Base-by-base conservation (phyloP, 2,797 vertebrate genomes). In the Scyliorhinus canicula region DNA sequence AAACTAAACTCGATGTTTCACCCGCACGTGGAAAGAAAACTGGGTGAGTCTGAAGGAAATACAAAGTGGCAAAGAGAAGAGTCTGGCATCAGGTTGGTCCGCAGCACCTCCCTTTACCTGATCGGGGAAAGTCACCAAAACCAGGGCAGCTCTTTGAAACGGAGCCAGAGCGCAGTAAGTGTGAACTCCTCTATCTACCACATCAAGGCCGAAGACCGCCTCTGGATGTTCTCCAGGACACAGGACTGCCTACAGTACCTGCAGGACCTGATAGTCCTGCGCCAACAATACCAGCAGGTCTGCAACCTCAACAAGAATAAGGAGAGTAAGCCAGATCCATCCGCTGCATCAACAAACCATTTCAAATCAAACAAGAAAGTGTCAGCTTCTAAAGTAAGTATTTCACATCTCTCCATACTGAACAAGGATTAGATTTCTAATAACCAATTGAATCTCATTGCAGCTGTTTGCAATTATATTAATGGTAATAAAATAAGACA, bases 201-300 rank as follows among this genome's bases (percentile, higher is more conserved):
- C 95, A 97, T 98, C 96, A 98, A 97, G 95, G 98, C 98, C 26
- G 99, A 99, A 95, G 98, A 99, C 96, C 96, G 97, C 57, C 97
- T 98, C 2, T 99, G 98, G 99, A 97, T 99, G 95, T 98, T 98
- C 96, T 97, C 98, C 0, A 98, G 98, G 96, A 98, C 98, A 93
- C 99, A 98, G 96, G 98, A 99, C 96, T 99, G 98, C 93, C 96
- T 99, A 93, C 98, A 98, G 95, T 99, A 99, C 95, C 96, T 99
- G 95, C 98, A 99, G 96, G 99, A 99, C 3, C 97, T 99, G 16
- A 97, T 99, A 95, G 98, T 98, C 47, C 96, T 99, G 96, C 98
- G 99, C 95, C 97, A 98, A 57, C 98, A 98, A 28, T 99, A 99
- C 90, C 97, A 31, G 26, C 31, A 44, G 3, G 67, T 98, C 6